Conservation (phyloP, 2,113 vertebrate genomes). For the Microcebus lehilahytsara region DNA sequence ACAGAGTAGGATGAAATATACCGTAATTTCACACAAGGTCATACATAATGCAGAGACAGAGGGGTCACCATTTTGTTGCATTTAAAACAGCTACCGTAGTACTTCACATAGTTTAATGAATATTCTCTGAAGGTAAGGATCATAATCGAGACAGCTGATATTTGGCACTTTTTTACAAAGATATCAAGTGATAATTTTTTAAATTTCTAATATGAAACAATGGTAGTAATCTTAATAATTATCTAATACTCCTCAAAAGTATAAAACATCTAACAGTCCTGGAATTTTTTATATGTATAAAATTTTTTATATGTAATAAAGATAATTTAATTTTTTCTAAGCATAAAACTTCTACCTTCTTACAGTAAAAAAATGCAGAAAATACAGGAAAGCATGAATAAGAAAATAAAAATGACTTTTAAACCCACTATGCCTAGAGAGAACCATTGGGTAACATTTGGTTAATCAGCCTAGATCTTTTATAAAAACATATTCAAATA, state of each 20-base stretch:
- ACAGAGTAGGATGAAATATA: background rate
- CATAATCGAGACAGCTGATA: background rate
- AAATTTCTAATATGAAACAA: background rate
- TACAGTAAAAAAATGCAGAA: background rate
- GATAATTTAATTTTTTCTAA: background rate
- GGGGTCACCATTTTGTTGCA: background rate
- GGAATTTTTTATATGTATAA: too few species aligned
- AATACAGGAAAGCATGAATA: background rate
- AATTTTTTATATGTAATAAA: background rate
- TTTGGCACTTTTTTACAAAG: background rate
- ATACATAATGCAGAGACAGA: background rate
- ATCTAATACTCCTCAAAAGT: background rate
- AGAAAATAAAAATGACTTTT: background rate
- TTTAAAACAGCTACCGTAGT: background rate
- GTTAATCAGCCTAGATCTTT: background rate
- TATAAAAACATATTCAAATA: background rate
- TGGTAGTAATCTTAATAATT: background rate
- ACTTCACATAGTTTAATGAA: background rate
- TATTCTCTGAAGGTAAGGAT: background rate
- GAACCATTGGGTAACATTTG: background rate
- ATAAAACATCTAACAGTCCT: background rate
- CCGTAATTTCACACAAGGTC: background rate
- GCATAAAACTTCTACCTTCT: background rate
- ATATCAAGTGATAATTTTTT: background rate
- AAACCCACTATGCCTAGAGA: background rate